A percentile compares a stretch with the other conserved stretches of the same genome.
Conservation (phyloP, 2,113 vertebrate genomes). For the Aphyosemion australe region DNA sequence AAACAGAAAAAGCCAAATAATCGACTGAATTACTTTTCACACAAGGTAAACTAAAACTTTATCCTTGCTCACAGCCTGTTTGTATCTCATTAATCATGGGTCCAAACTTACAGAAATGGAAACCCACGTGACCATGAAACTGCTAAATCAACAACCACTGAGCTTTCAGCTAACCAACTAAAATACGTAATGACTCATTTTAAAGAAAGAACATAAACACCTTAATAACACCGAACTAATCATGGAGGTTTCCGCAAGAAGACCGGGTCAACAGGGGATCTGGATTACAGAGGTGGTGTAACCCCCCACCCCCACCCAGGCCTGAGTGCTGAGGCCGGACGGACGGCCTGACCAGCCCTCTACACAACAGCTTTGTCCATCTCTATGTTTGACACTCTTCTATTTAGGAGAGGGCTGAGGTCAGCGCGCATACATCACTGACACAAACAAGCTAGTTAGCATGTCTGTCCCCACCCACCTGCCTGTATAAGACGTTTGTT, state of each 20-base stretch:
- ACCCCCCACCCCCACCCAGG: constrained; percentile 52
- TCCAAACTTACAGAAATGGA: no score
- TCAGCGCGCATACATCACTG: constrained; percentile 67
- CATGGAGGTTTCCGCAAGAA: constrained; percentile 41
- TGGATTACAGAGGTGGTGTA: constrained; percentile 68
- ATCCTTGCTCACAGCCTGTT: no score
- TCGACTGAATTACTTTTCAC: no score
- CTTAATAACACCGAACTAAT: constrained; percentile 66
- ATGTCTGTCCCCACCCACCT: constrained; percentile 34
- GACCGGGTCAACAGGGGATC: not conserved
- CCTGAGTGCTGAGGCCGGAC: constrained; percentile 38
- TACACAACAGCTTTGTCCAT: constrained; percentile 77
- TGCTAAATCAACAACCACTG: no score
- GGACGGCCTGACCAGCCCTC: constrained; percentile 34
- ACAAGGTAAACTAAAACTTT: no score
- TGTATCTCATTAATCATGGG: no score
- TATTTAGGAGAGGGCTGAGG: constrained; percentile 67
- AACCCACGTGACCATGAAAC: no score
- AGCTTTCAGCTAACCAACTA: no score
- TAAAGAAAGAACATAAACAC: constrained; percentile 33
- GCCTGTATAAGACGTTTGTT: constrained; percentile 22
- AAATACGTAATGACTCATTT: no score
- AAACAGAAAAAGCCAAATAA: no score
- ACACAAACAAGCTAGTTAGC: constrained; percentile 56
- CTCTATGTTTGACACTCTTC: constrained; percentile 79